Base-by-base conservation (phyloP, 30 jellyfish, hydroid and myxozoan genomes). In the Turritopsis dohrnii region DNA sequence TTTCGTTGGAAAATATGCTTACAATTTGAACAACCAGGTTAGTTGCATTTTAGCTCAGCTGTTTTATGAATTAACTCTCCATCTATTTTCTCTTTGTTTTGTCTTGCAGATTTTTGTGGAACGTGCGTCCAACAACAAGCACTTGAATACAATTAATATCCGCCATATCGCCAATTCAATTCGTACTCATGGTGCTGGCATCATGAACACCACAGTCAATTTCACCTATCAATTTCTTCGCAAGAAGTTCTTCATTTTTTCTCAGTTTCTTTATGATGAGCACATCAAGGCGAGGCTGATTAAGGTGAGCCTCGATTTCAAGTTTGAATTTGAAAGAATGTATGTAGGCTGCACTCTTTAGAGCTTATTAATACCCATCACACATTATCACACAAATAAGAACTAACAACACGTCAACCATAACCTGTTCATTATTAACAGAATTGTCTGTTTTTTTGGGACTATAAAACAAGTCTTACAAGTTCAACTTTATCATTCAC, bases 181-280 rank as follows among this genome's bases (percentile, higher is more conserved):
- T n/a, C 94, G 99, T 23, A 94, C 99, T 18, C 99, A 94, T 74
- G 99, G 99, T 4, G 88, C 96, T 52, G 99, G 99, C 53, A 94
- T 94, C 81, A 94, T 94, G 99, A 94, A 94, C 90, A 94, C 99
- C 16, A 94, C 99, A 8, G 99, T 94, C 84, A 94, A 94, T 66
- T 94, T 94, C 96, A 94, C 99, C 21, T 94, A 87, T 75, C 99
- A 94, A 74, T 94, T 88, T 66, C 95, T 94, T 18, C 96, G 99
- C 88, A 94, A 94, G 96, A 94, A 94, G 65, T 94, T 94, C 89
- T 94, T 88, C 85, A 89, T 94, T 60, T 94, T 94, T 85, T 94
- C 99, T 20, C 99, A 94, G 79, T 94, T 94, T 53, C 85, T 94
- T 28, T 94, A 94, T 71, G 99, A 94, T 74, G 99, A 94, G 52